Conservation (phyloP, 2,113 vertebrate species). For the Cairina moschata region DNA sequence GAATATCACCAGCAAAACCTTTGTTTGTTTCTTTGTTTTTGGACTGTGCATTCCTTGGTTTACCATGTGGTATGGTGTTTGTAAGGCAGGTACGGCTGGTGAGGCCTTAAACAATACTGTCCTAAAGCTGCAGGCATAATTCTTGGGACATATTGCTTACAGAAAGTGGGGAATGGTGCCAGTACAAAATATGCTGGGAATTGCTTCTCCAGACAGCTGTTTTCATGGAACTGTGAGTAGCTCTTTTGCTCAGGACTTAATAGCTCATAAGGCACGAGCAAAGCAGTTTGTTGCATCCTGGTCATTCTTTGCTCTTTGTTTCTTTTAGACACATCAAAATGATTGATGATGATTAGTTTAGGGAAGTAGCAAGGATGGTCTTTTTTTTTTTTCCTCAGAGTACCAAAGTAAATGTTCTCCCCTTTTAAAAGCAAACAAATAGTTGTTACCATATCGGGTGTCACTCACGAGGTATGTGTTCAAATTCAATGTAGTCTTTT, state of each 20-base stretch:
- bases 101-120: neutral
- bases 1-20: neutral
- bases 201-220: neutral
- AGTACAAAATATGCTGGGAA: accelerated
- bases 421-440: neutral
- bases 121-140: neutral
- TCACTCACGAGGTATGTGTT: neutral
- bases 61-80: neutral
- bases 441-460: neutral
- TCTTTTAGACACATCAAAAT: neutral
- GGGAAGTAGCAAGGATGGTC: neutral
- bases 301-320: neutral
- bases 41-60: neutral
- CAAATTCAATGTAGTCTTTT: neutral
- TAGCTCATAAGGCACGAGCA: neutral
- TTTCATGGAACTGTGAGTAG: neutral
- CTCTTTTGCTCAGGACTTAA: neutral
- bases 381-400: neutral
- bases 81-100: neutral
- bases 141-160: neutral
- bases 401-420: neutral
- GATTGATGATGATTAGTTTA: neutral
- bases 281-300: neutral
- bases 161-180: neutral
- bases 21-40: too few relatives aligned